These are phyloP conservation scores for Conopomorpha cramerella DNA, from an alignment of 1,140 invertebrate genomes.

Conservation along the genomic window DNA sequence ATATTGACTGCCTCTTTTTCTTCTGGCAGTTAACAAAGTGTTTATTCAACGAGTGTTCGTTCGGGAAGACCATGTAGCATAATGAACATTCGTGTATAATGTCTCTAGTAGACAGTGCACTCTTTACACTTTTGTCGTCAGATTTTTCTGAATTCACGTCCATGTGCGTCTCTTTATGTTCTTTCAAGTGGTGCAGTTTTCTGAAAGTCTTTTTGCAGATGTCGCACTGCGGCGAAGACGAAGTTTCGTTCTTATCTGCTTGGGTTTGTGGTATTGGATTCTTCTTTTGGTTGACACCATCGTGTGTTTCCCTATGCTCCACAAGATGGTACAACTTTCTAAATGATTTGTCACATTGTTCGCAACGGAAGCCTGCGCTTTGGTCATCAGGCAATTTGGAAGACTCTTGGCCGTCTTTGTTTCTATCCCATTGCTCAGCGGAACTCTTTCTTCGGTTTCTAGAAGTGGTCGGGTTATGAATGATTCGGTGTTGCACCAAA, in stretches of 20 bases:
- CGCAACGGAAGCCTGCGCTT: slow-evolving; percentile 52
- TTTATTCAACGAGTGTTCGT: slow-evolving; percentile 54
- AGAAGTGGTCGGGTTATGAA: slow-evolving; percentile 27
- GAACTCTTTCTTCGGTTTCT: slow-evolving; percentile 30
- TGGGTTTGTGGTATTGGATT: no score
- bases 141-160: slow-evolving; percentile 48
- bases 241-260: slow-evolving; percentile 8
- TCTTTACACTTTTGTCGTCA: slow-evolving; percentile 43
- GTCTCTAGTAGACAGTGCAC: slow-evolving; percentile 45
- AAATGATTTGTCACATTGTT: slow-evolving; percentile 58
- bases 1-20: slow-evolving; percentile 41
- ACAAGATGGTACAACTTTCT: slow-evolving; percentile 55
- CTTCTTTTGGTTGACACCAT: slow-evolving; percentile 38
- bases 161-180: slow-evolving; percentile 53
- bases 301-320: slow-evolving; percentile 52
- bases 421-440: slow-evolving; percentile 25
- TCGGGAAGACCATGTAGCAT: slow-evolving; percentile 59
- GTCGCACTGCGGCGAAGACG: slow-evolving; percentile 31
- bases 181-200: slow-evolving; percentile 48
- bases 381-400: slow-evolving; percentile 27
- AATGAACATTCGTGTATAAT: slow-evolving; percentile 58
- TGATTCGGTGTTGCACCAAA: slow-evolving; percentile 49
- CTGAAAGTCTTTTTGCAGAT: slow-evolving; percentile 52
- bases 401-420: slow-evolving; percentile 13
- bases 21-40: slow-evolving; percentile 41